A percentile compares a stretch with the other conserved stretches of the same genome.
These are phyloP conservation scores for Rhipidura dahli DNA, from an alignment of 2,113 vertebrate species.

Conservation along the genomic window DNA sequence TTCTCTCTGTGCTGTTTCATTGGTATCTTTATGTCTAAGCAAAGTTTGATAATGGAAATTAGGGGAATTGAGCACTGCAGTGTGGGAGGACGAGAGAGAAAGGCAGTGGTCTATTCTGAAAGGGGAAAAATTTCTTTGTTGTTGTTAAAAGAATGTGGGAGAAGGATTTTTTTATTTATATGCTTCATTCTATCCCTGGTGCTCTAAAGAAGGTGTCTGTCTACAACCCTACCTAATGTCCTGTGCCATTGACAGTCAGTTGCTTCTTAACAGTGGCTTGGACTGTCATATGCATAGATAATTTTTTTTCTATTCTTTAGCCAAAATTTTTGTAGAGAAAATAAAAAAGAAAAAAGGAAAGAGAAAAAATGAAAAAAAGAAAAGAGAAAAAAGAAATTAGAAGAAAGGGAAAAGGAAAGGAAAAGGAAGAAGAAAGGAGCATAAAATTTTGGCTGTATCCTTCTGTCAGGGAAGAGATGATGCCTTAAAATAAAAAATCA, in stretches of 20 bases:
- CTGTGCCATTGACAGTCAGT: neutral
- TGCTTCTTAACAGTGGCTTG: neutral
- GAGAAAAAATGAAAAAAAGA: no score
- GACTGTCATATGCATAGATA: neutral
- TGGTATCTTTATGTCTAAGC: neutral
- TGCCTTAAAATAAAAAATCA: neutral
- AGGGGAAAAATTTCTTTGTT: neutral
- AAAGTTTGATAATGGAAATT: constrained; percentile 26
- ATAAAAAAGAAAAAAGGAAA: neutral
- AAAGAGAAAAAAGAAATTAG: no score
- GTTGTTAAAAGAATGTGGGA: neutral
- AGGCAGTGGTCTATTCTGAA: neutral
- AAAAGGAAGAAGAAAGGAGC: neutral
- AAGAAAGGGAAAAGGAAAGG: neutral
- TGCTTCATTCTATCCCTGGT: neutral
- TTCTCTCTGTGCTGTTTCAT: neutral
- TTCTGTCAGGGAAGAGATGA: neutral
- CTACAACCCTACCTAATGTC: neutral
- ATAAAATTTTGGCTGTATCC: neutral
- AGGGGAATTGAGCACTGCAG: neutral
- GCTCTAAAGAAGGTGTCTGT: neutral
- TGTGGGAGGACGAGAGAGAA: neutral
- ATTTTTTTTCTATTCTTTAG: neutral
- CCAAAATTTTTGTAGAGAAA: neutral
- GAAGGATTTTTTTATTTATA: neutral